Percentiles rank a stretch among this genome's conserved stretches.
Evolutionary conservation across 2,888 invertebrate genomes (phyloP).

Genomic region (Spilosoma lubricipeda): DNA sequence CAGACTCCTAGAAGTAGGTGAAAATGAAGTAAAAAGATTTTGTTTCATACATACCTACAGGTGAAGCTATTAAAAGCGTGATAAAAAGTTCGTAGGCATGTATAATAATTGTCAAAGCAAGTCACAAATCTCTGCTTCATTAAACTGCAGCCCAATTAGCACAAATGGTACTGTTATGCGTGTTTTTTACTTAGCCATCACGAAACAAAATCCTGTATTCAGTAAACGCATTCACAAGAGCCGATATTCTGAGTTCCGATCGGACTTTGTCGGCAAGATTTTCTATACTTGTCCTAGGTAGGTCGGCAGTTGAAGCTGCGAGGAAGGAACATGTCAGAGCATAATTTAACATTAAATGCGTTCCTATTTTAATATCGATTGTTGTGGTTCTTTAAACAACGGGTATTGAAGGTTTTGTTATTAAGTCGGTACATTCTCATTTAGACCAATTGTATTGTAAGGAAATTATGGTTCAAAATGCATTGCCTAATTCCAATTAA

Average conservation of each 20-base stretch:
- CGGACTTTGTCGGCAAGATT: conserved; percentile 40
- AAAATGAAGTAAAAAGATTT: no score
- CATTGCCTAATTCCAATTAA: conserved; percentile 7
- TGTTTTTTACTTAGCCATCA: conserved; percentile 21
- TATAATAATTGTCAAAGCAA: no score
- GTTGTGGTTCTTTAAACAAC: conserved; percentile 28
- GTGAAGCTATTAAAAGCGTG: no score
- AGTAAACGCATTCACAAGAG: conserved; percentile 34
- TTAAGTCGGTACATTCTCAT: conserved; percentile 12
- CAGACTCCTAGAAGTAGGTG: no score
- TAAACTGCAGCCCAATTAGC: not conserved
- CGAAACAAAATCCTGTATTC: conserved; percentile 23
- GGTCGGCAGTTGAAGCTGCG: conserved; percentile 40
- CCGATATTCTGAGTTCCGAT: conserved; percentile 29
- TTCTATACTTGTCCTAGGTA: conserved; percentile 30
- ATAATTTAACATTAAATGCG: conserved; percentile 40
- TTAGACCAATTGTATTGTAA: conserved; percentile 3
- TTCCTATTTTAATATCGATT: conserved; percentile 36
- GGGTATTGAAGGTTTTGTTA: conserved; percentile 16
- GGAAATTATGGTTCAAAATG: conserved; percentile 6
- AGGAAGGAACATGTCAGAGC: conserved; percentile 44
- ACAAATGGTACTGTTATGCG: not conserved
- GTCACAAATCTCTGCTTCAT: not conserved
- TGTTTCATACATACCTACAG: no score
- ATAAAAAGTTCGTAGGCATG: no score